A percentile compares a stretch with the other conserved stretches of the same genome.
Conservation (phyloP, 92 coral and sea anemone species). For the Virgularia gustaviana region DNA sequence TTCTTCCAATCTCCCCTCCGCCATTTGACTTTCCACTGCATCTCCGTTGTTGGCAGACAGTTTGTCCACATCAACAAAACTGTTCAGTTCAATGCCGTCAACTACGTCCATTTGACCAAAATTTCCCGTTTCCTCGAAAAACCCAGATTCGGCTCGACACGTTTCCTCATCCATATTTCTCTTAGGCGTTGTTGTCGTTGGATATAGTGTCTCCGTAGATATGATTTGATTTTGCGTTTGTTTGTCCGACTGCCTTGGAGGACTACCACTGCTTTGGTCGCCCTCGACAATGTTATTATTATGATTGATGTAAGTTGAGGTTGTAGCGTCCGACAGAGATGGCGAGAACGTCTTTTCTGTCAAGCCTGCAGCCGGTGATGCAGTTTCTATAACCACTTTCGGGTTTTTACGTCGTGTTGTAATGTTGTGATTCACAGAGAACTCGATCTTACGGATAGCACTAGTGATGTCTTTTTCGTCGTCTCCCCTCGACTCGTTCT, state of each 20-base stretch:
- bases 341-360: too few species aligned
- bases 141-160: neutral
- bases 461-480: slow-evolving; percentile 79
- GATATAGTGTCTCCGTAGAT: too few species aligned
- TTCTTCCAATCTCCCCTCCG: neutral
- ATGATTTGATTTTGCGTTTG: too few species aligned
- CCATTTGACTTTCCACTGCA: neutral
- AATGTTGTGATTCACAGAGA: slow-evolving; percentile 54
- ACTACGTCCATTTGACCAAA: too few species aligned
- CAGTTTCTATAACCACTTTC: too few species aligned
- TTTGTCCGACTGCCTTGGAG: too few species aligned
- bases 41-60: too few species aligned
- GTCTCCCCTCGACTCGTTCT: slow-evolving; percentile 36
- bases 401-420: slow-evolving; percentile 51
- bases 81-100: too few species aligned
- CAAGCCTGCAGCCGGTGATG: too few species aligned
- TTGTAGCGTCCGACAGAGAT: neutral
- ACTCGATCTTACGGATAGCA: slow-evolving; percentile 72
- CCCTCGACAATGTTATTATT: slow-evolving; percentile 11
- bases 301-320: slow-evolving; percentile 30
- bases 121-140: neutral
- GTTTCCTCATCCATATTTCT: slow-evolving; percentile 8
- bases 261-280: too few species aligned
- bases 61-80: too few species aligned
- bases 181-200: neutral